Base-by-base conservation (phyloP, 1,140 invertebrate genomes). In the Brachionus manjavacas region DNA sequence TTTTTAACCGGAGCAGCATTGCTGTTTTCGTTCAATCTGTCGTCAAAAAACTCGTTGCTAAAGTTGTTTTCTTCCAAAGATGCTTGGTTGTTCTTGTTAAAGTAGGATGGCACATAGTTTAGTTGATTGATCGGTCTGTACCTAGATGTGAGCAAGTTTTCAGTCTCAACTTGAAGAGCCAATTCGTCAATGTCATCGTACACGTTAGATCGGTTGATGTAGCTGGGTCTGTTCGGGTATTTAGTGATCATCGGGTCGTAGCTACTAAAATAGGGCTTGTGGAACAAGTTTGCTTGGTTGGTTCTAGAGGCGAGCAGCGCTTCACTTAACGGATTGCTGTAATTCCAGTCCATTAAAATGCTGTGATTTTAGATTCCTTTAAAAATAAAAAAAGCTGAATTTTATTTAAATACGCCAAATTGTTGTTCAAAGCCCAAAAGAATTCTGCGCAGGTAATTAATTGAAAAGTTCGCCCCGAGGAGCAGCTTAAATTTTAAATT, bases 301-400 rank as follows among this genome's bases (percentile, higher is more conserved):
- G 28, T 81, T 9, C 52, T 43, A 20, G 79, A 43, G 28, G 76
- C 76, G 16, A 80, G 76, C 39, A 80, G 55, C 6, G 76, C 76
- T n/a, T 64, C 55, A 39, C 76, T 64, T 12, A 81, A n/a, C n/a
- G 79, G 25, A 81, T 60, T 64, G 41, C 79, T 81, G 41, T 81
- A 81, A 39, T 81, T 43, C 52, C 64, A 81, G 79, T 60, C 64
- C 79, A 81, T 81, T 78, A 28, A 78, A 70, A 35, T 39, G 12
- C 14, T 70, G 8, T n/a, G 16, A 2, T 35, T 70, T 70, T 70
- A 60, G 2, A 20, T 60, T 60, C 20, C 52, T 20, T 60, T 20
- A 3, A 7, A 52, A 52, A n/a, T 23, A 60, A 55, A 55, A n/a
- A 20, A 16, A 55, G 16, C 16, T 52, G 1, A 52, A 52, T 60